phyloP scores from a whole-genome alignment of 1,140 invertebrate genomes.

The Nautilus pompilius region DNA sequence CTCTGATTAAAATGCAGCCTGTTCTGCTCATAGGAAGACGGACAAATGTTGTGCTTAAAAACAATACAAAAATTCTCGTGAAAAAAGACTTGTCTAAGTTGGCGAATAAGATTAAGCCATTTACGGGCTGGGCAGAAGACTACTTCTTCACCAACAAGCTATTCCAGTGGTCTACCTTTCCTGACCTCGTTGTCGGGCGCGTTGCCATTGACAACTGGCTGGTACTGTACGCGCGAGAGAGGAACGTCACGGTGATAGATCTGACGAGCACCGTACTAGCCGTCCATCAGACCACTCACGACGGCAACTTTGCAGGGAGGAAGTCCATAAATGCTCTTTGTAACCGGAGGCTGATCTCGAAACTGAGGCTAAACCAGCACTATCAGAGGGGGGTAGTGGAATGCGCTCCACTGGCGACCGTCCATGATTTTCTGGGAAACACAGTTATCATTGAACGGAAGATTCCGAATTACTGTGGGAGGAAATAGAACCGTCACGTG shows the following conservation, averaged over 20 bases:
- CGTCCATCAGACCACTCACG: conserved; percentile 8
- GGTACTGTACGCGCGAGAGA: background rate
- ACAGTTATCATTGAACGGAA: background rate
- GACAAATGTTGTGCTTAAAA: conserved; percentile 4
- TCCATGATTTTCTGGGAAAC: background rate
- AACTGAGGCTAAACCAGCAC: background rate
- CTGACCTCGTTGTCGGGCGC: conserved; percentile 11
- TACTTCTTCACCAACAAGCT: conserved; percentile 13
- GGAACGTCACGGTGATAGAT: conserved; percentile 9
- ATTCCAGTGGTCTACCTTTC: conserved; percentile 14
- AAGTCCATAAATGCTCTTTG: background rate
- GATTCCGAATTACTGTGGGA: background rate
- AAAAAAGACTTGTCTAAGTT: background rate
- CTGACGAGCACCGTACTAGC: conserved; percentile 2
- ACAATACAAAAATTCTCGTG: background rate
- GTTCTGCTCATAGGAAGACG: conserved; percentile 7
- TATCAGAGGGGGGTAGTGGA: background rate
- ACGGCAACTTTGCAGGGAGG: background rate
- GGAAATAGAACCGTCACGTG: background rate
- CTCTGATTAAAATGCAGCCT: background rate
- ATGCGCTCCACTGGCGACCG: background rate
- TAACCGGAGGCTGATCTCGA: background rate
- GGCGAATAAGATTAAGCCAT: too few relatives aligned
- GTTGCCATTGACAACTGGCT: conserved; percentile 9
- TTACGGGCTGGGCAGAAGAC: conserved; percentile 15